Base-by-base conservation (phyloP, 2,113 vertebrate species). In the Antennarius striatus region DNA sequence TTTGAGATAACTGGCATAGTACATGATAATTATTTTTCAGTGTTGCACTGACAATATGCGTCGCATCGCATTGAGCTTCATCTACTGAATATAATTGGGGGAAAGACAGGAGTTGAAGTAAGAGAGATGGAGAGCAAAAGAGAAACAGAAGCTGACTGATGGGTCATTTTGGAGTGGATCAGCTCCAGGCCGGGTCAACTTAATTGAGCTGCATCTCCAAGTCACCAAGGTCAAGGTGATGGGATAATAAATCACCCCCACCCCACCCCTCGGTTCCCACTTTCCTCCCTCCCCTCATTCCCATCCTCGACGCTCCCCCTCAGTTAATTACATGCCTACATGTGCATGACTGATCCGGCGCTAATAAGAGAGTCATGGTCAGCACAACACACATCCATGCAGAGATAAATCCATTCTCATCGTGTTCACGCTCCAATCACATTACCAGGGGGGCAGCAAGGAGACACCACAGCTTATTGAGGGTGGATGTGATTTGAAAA, bases 201-300 rank as follows among this genome's bases (percentile, higher is more conserved):
- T 91, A 89, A 90, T 91, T 89, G 89, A 91, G 85, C 89, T 79
- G 80, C 83, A 76, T 85, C 81, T 76, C 43, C 16, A 51, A 82
- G 88, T 87, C 84, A 83, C 50, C 75, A 70, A 88, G 87, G 87
- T 90, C 88, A 91, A 89, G 88, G 85, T 90, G 86, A 89, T 69
- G 75, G 80, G 72, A 82, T 88, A 89, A 89, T 92, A 90, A 90
- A 91, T 91, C 86, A 90, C 48, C 66, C 77, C 54, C 13, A 62
- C 53, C 76, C 75, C 43, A 1, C 71, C 52, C 57, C 62, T 49
- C 56, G 50, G 16, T 36, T 55, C 79, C 48, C 43, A 3, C 54
- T 52, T 62, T 43, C 51, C 53, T 57, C 49, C 39, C 32, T 57
- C 10, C 1, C 52, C n/a, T 6, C 64, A n/a, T 51, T 11, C 46